Evolutionary conservation across 2,888 invertebrate genomes (phyloP).

Genomic region (Clepsis dumicolana): DNA sequence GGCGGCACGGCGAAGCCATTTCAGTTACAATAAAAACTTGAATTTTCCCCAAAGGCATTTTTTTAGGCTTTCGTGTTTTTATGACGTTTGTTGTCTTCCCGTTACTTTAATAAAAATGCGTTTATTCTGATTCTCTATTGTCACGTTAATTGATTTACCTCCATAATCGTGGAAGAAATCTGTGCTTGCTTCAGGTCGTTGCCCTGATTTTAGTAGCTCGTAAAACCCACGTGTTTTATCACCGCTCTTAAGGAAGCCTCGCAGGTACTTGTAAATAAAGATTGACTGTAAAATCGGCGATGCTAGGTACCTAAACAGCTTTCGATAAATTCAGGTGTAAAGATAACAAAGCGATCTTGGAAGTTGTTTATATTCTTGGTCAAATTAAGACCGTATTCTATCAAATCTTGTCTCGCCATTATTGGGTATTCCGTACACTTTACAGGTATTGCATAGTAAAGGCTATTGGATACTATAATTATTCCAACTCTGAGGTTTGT

Average conservation of each 20-base stretch:
- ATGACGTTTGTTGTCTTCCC: constrained; percentile 29
- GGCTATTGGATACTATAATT: no score
- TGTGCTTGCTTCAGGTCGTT: constrained; percentile 51
- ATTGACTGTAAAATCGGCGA: constrained; percentile 54
- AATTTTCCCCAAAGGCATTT: constrained; percentile 36
- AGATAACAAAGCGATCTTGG: neutral
- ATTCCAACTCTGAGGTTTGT: neutral
- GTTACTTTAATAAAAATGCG: constrained; percentile 25
- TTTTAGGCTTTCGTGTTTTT: constrained; percentile 34
- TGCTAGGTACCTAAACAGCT: neutral
- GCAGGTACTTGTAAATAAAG: constrained; percentile 48
- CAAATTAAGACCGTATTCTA: neutral
- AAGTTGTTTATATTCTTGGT: neutral
- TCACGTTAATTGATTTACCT: neutral
- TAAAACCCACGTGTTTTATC: constrained; percentile 56
- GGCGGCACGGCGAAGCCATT: constrained; percentile 37
- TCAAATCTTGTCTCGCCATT: neutral
- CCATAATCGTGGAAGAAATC: constrained; percentile 6
- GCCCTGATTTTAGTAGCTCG: constrained; percentile 54
- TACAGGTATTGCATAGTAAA: no score
- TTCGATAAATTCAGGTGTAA: neutral
- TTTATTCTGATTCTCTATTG: constrained; percentile 4
- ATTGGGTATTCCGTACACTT: no score
- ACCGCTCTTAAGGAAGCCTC: constrained; percentile 53
- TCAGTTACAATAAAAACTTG: constrained; percentile 35